phyloP scores from a whole-genome alignment of 2,113 vertebrate genomes.

The Ardeotis arabs region DNA sequence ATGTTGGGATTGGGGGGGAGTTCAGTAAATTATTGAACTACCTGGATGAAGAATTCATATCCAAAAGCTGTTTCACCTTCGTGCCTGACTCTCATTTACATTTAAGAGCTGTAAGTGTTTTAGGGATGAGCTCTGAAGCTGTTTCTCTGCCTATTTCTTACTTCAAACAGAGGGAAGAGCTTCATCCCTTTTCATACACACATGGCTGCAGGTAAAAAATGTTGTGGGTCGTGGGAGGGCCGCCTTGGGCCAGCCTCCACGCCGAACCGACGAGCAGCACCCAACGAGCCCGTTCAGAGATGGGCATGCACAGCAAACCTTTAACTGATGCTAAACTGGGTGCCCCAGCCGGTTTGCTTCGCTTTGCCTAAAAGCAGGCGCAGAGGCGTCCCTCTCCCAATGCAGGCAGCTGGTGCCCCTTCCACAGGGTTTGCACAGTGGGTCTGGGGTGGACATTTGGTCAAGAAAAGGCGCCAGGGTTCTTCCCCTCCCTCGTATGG shows the following conservation, averaged over 20 bases:
- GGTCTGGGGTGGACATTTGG: not conserved
- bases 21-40: conserved; percentile 2
- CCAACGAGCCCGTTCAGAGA: fast-evolving
- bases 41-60: conserved; percentile 9
- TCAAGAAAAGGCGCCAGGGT: fast-evolving
- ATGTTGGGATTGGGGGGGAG: not conserved
- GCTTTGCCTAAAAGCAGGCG: not conserved
- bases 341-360: not conserved
- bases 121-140: not conserved
- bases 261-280: fast-evolving
- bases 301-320: not conserved
- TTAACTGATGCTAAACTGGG: not conserved
- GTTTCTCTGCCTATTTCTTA: not conserved
- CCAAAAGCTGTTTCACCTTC: not conserved
- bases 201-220: not conserved
- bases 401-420: fast-evolving
- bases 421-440: fast-evolving
- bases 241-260: not conserved
- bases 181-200: not conserved
- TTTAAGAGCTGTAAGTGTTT: conserved; percentile 3
- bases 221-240: not conserved
- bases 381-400: not conserved
- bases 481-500: not conserved
- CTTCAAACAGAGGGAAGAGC: not conserved
- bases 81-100: not conserved